Evolutionary conservation across 2,113 vertebrate genomes (phyloP).

Genomic region (Noturus placidus): DNA sequence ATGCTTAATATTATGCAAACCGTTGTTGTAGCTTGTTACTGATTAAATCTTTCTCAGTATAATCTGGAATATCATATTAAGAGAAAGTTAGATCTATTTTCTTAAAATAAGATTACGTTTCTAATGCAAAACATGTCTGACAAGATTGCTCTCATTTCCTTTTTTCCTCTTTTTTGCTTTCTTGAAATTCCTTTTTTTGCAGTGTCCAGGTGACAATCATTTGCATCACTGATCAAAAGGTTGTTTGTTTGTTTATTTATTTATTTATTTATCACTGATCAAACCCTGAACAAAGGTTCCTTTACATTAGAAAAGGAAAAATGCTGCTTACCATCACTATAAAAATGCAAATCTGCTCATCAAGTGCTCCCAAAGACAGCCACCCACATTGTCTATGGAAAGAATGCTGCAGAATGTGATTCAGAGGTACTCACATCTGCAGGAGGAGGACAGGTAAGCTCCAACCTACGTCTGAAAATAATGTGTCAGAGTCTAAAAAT

Average conservation of each 20-base stretch:
- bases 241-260: too few species aligned
- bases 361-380: constrained; percentile 5
- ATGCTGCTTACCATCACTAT: background rate
- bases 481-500: constrained; percentile 28
- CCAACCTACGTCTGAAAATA: constrained; percentile 2
- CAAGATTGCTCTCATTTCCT: too few species aligned
- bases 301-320: background rate
- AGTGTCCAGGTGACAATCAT: background rate
- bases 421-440: background rate
- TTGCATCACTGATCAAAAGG: background rate
- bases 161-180: too few species aligned
- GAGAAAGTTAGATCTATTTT: too few species aligned
- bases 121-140: too few species aligned
- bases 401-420: constrained; percentile 4
- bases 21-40: too few species aligned
- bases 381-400: constrained; percentile 14
- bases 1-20: too few species aligned
- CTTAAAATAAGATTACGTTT: too few species aligned
- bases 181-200: too few species aligned
- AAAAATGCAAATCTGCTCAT: constrained; percentile 35
- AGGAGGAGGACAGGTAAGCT: constrained; percentile 38
- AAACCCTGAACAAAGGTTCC: background rate
- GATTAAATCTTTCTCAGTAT: too few species aligned
- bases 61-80: too few species aligned
- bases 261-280: background rate